Conservation (phyloP, 2,113 vertebrate genomes). For the Octodon degus region DNA sequence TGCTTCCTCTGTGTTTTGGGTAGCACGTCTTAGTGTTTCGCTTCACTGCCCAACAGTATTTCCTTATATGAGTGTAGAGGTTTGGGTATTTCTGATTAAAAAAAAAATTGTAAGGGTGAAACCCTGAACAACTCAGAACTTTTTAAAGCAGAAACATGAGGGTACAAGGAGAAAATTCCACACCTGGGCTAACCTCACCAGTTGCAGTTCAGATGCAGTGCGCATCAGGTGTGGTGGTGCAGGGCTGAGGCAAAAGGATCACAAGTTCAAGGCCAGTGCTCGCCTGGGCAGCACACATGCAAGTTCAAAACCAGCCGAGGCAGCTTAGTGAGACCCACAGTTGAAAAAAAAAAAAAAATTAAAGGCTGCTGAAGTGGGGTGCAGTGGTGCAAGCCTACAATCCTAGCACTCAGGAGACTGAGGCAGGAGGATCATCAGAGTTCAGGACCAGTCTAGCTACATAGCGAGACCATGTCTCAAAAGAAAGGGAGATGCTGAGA, state of each 20-base stretch:
- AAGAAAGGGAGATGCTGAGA: neutral
- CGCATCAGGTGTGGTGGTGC: neutral
- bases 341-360: neutral
- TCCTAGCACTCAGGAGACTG: neutral
- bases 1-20: neutral
- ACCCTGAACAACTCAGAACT: neutral
- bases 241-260: neutral
- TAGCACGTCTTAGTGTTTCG: neutral
- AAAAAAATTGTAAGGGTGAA: neutral
- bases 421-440: neutral
- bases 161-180: neutral
- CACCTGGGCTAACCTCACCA: neutral
- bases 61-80: neutral
- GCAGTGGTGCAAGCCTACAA: neutral
- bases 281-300: neutral
- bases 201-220: neutral
- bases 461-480: neutral
- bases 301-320: neutral
- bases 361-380: neutral
- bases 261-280: neutral
- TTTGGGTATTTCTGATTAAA: neutral
- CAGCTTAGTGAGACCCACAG: neutral
- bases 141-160: neutral
- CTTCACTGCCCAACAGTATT: conserved; percentile 4
- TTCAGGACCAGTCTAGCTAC: neutral